Base-by-base conservation (phyloP, 2,797 vertebrate genomes). In the Neopelma chrysocephalum region DNA sequence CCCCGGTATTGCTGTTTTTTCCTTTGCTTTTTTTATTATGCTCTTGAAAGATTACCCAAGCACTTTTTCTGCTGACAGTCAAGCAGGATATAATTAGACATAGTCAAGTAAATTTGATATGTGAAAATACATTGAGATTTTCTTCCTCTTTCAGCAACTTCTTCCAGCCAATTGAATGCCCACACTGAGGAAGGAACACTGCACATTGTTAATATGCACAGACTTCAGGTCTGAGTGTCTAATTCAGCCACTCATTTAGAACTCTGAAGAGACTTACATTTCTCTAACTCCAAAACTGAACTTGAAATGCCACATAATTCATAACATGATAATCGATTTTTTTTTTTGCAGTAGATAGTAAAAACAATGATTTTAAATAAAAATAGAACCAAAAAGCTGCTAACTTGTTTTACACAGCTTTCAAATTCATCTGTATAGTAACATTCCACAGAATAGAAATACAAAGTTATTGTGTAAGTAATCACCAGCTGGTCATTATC, bases 71-170 rank as follows among this genome's bases (percentile, higher is more conserved):
- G 14, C 94, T 89, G 94, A 94, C 90, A 92, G 56, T 57, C 78
- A 90, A 80, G 72, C 34, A 61, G 0, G 8, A 77, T 71, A 87
- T 79, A 95, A 94, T 95, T 94, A 96, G 91, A 87, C 64, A 65
- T 21, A 88, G 56, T 36, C 81, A 91, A 94, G 77, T 82, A 90
- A 89, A 94, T 94, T 70, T 90, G 70, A 85, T 90, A 89, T 47
- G 51, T 89, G 73, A 94, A 90, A 94, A 90, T 91, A 87, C 54
- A 95, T 87, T 27, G 65, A 82, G 14, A 93, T 93, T 93, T 92
- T 94, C 86, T 94, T 93, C 70, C 78, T 53, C 73, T 95, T 94
- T 90, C 77, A 94, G 83, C 77, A 91, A 51, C 64, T 92, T 94
- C 77, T 92, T 68, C 72, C 80, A 96, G 66, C 42, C 68, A 94